Evolutionary conservation across 2,113 vertebrate species (phyloP), one percentile per base, ranked within the genome.

Genomic region (Ardeotis arabs): DNA sequence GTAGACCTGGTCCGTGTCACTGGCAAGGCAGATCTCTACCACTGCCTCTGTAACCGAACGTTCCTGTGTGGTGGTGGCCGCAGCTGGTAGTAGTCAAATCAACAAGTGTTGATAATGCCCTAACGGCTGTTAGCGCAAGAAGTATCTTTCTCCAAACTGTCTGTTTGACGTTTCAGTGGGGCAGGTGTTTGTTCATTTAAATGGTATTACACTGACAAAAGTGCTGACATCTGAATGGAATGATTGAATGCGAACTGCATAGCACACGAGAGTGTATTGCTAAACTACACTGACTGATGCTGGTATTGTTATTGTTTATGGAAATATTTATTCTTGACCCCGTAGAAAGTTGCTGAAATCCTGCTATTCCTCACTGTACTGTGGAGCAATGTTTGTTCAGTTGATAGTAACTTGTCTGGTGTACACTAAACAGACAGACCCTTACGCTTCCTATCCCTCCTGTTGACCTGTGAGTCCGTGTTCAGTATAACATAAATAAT

Each of bases 1-100:
- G 0, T 2, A 3, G 64, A 5, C n/a, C 56, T 15, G 60, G 22
- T 10, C 25, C 0, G 0, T 25, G 2, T 7, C 33, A 3, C 22
- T 33, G 55, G 22, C 29, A 37, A 22, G 58, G 73, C 2, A 4
- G 22, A 1, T 10, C 52, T 13, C 3, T 41, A 14, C 15, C 27
- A 12, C 9, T 69, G 23, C n/a, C 35, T 2, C 25, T 41, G 59
- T 9, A 25, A 5, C 55, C 7, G 4, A 39, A 11, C 35, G 39
- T 10, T 39, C 39, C 39, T 39, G 39, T 39, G 39, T 39, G 1
- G 21, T 8, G 67, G 1, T 0, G 4, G 37, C 53, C 8, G 1
- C 5, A 15, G 19, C 64, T 12, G 35, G 29, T 7, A 37, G 37
- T 8, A 24, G 28, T 44, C 47, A 4, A 23, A 4, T 4, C 25